Base-by-base conservation (phyloP, 2,797 vertebrate species). In the Pseudochromis fuscus region DNA sequence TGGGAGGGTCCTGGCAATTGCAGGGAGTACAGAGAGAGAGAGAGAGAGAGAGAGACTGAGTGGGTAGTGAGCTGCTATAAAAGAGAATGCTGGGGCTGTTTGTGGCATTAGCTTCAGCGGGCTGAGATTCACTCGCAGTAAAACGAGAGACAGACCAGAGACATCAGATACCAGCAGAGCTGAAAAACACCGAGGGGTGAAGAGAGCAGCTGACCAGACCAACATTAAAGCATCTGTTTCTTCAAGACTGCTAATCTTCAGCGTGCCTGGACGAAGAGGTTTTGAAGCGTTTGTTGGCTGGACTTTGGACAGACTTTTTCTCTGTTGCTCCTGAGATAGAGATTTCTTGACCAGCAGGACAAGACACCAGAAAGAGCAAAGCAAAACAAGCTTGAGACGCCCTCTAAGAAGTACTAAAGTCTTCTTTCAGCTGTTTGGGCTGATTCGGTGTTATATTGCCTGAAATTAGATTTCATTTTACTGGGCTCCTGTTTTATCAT, bases 31-130 rank as follows among this genome's bases (percentile, higher is more conserved):
- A n/a, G 74, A 44, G 62, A 24, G 46, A 35, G 58, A 42, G 75
- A 19, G 77, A 33, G 63, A 48, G 71, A 61, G 67, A 33, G 51
- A 64, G 57, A 53, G 6, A 24, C 5, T 24, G 77, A 50, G 80
- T 71, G 82, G 72, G 83, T 67, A 37, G 78, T 64, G 83, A 78
- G 82, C 69, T 44, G 45, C 83, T 92, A 94, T 94, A 94, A 89
- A 93, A 93, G 75, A 74, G 31, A 30, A 62, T 4, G 78, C 77
- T 48, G 69, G 77, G 82, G 83, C 87, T 80, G 77, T 83, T 55
- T 31, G 75, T 79, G 73, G 66, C 87, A 89, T 72, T 82, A 72
- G 71, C 69, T 80, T 80, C 68, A 74, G 62, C 79, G 59, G 85
- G 80, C 63, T 63, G 78, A 89, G 46, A 64, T 35, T 72, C 60